Base-by-base conservation (phyloP, 2,888 invertebrate genomes). In the Oconnorella tubifera region DNA sequence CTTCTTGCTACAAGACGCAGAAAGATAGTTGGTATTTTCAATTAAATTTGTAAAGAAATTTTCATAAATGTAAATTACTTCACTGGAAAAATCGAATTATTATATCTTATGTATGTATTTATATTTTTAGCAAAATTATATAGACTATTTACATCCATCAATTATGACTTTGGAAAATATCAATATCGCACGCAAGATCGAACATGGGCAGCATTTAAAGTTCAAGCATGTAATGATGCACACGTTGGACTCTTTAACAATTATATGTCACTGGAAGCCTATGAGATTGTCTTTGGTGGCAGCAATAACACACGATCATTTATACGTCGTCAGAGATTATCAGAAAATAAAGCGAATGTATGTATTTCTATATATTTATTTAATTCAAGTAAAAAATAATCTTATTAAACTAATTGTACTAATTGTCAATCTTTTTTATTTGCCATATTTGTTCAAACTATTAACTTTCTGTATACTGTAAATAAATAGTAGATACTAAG, bases 261-360 rank as follows among this genome's bases (percentile, higher is more conserved):
- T 3, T 31, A 62, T 33, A 33, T 50, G 32, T 2, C 14, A 23
- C 60, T 27, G 14, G 29, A 27, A 3, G 62, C 66, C 19, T 66
- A 66, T 55, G 66, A 66, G 48, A 59, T 66, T 23, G 59, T 66
- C 29, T n/a, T 66, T 6, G 66, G 66, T 23, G 66, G 58, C n/a
- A 29, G 56, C 27, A 40, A 27, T 40, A 66, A 66, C 63, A 56
- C 61, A 6, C 32, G 28, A 31, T 56, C 62, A 1, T 32, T 29
- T 32, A 65, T 65, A 32, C 6, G 58, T 10, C 48, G 33, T 25
- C 40, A 25, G 23, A 60, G 33, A 23, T 31, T 33, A 48, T 32
- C 27, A 19, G 53, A 63, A 27, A 48, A 33, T 28, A 63, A 28
- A 49, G 62, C n/a, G n/a, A n/a, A n/a, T n/a, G n/a, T n/a, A n/a